These are phyloP conservation scores for Oryzias javanicus DNA, from an alignment of 2,113 vertebrate genomes.

Conservation along the genomic window DNA sequence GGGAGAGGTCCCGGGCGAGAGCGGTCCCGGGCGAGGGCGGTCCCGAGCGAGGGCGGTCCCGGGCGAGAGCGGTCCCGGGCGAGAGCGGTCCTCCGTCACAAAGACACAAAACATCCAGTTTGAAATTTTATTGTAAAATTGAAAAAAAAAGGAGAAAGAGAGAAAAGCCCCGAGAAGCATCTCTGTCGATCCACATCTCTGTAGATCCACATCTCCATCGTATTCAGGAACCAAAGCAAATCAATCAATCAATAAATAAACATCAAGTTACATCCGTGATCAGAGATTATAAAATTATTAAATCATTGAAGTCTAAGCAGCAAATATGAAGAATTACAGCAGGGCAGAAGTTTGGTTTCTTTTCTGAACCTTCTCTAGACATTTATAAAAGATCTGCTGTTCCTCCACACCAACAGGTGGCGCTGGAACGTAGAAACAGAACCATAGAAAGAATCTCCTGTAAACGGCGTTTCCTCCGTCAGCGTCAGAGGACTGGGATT, in stretches of 20 bases:
- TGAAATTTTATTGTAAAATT: conserved; percentile 86
- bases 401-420: conserved; percentile 70
- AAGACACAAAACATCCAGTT: conserved; percentile 64
- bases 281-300: conserved; percentile 72
- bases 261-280: conserved; percentile 69
- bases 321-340: conserved; percentile 78
- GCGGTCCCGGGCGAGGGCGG: no score
- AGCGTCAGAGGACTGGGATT: conserved; percentile 71
- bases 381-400: conserved; percentile 72
- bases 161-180: conserved; percentile 82
- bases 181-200: conserved; percentile 79
- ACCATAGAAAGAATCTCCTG: conserved; percentile 53
- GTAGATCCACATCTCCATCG: conserved; percentile 79
- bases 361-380: conserved; percentile 23
- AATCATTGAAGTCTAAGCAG: conserved; percentile 80
- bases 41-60: no score
- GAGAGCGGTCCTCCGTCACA: no score
- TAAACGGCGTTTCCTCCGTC: conserved; percentile 75
- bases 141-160: conserved; percentile 83
- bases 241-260: conserved; percentile 57
- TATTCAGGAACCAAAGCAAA: conserved; percentile 65
- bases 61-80: no score
- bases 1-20: no score
- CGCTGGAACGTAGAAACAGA: conserved; percentile 54
- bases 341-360: conserved; percentile 79